Base-by-base conservation (phyloP, 2,797 vertebrate genomes). In the Thaleichthys pacificus region DNA sequence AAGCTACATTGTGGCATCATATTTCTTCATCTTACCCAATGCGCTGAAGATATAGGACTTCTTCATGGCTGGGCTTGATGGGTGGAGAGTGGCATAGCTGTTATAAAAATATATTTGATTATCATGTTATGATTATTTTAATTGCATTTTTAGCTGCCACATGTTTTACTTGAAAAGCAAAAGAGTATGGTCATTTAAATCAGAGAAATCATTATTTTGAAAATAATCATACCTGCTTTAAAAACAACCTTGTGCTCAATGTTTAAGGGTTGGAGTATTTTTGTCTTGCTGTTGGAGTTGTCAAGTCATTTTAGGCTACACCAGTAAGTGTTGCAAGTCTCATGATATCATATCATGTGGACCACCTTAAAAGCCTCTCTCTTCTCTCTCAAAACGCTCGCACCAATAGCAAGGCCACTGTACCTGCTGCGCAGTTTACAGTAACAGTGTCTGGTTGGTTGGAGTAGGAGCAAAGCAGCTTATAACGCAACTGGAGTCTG, bases 321-420 rank as follows among this genome's bases (percentile, higher is more conserved):
- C 26, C 60, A 61, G 26, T 61, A 14, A 24, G 60, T 61, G 60
- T 61, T 61, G 60, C 26, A 61, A n/a, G 51, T 54, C 51, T 51
- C 49, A 51, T 54, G 58, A 51, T 64, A 1, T 38, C 21, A 51
- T 65, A 1, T 38, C n/a, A 51, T 38, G 19, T 54, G 58, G 71
- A 79, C 80, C 74, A 84, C 85, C 82, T 85, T 87, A 85, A 85
- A 61, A 82, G 19, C 58, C 0, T 62, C 7, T 30, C 54, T 79
- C 79, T 82, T 47, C 38, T 87, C 81, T 79, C 77, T 82, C 74
- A 77, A 78, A 71, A 57, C 51, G 5, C n/a, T 61, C 49, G 49
- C 67, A 60, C 84, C 84, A 84, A 84, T 83, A 69, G 69, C 69
- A 22, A 69, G 19, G 11, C 24, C 19, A 38, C 60, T 42, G 24